Base-by-base conservation (phyloP, 2,888 invertebrate genomes). In the Lasioglossum figueresi region DNA sequence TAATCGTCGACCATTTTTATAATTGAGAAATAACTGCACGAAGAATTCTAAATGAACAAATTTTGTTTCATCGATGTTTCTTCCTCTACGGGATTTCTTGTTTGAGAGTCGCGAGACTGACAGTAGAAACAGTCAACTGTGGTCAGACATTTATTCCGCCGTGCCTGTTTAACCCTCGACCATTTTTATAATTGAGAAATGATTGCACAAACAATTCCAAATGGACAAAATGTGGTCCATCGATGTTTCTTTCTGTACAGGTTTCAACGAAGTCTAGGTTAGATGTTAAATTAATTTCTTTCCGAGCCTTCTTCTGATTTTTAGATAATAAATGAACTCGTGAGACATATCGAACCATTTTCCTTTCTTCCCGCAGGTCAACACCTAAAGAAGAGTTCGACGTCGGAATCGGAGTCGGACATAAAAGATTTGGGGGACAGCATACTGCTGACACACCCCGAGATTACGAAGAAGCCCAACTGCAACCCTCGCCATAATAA, bases 361-460 rank as follows among this genome's bases (percentile, higher is more conserved):
- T 59, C 23, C 56, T 73, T 40, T 72, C 12, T 79, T 84, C 95
- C 23, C 95, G 94, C 96, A 97, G 98, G 98, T 95, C 98, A 98
- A 96, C 97, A 98, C 95, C 96, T 97, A 96, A 98, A 98, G 96
- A 98, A 98, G 96, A 97, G 96, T 95, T 98, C 98, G 91, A 96
- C 98, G 93, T 97, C 98, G 95, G 98, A 98, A 95, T 97, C 97
- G 91, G 97, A 98, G 92, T 98, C 98, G 92, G 98, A 99, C 95
- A 97, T 98, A 95, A 98, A 98, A 97, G 99, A 99, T 95, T 96
- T 98, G 95, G 98, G 98, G 94, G 98, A 99, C 95, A 97, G 97
- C 92, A 97, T 98, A 92, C 95, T 97, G 94, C 95, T 97, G 92
- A 96, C 96, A 91, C 96, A 96, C 92, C 96, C 96, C 91, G 96